Evolutionary conservation across 1,140 invertebrate species (phyloP).

Genomic region (Triops longicaudatus): DNA sequence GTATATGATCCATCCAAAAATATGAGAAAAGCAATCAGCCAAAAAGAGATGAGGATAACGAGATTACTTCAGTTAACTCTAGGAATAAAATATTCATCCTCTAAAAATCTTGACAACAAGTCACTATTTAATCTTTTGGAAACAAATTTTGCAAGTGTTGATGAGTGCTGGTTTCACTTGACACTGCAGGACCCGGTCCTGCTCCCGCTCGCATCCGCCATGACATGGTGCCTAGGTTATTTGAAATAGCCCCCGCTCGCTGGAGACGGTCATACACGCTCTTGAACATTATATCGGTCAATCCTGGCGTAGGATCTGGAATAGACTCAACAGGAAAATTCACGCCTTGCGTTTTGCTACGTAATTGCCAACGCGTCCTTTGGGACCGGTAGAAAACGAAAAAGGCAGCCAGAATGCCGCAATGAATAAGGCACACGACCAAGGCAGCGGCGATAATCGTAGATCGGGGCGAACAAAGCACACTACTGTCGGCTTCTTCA

Average conservation of each 20-base stretch:
- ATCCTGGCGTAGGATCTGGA: constrained; percentile 38
- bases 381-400: constrained; percentile 37
- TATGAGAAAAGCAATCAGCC: background rate
- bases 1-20: background rate
- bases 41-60: background rate
- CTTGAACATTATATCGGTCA: constrained; percentile 34
- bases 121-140: background rate
- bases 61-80: background rate
- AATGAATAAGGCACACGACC: constrained; percentile 36
- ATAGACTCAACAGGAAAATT: constrained; percentile 20
- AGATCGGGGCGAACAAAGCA: constrained; percentile 36
- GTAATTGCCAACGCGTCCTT: constrained; percentile 34
- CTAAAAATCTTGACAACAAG: background rate
- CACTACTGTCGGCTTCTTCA: constrained; percentile 29
- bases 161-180: background rate
- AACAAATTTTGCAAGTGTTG: constrained; percentile 2
- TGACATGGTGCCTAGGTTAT: background rate
- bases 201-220: background rate
- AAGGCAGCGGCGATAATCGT: constrained; percentile 37
- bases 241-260: background rate
- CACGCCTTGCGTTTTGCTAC: constrained; percentile 27
- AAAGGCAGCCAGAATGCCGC: constrained; percentile 35
- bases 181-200: background rate
- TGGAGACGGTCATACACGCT: constrained; percentile 34
- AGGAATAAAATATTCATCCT: background rate